A percentile compares a stretch with the other conserved stretches of the same genome.
Evolutionary conservation across 2,888 invertebrate species (phyloP).

Genomic region (Parascotia fuliginaria): DNA sequence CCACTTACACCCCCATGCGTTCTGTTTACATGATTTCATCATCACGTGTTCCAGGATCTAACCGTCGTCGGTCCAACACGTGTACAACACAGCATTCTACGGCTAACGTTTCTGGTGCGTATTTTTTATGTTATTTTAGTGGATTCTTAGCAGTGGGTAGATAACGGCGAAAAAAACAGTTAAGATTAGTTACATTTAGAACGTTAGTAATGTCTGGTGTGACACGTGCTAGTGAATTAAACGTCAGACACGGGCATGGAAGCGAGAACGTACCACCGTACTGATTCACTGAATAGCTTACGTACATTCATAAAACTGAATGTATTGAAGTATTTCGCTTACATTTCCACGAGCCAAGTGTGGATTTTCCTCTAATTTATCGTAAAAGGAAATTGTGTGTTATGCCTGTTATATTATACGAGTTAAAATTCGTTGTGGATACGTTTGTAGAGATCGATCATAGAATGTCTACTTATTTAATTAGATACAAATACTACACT

Average conservation of each 20-base stretch:
- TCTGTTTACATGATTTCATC: conserved; percentile 40
- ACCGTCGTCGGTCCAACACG: too few relatives aligned
- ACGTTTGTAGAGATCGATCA: not conserved
- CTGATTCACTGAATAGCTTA: conserved; percentile 3
- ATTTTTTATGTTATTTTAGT: conserved; percentile 41
- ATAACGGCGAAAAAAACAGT: conserved; percentile 14
- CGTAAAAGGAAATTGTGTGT: conserved; percentile 5
- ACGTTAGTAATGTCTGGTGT: conserved; percentile 11
- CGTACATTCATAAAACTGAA: conserved; percentile 11
- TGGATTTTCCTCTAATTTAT: not conserved
- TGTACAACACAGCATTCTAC: too few relatives aligned
- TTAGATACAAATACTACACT: too few relatives aligned
- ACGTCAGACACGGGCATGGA: not conserved
- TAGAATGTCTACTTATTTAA: not conserved
- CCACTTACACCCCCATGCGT: conserved; percentile 32
- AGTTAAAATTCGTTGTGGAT: too few relatives aligned
- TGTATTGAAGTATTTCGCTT: not conserved
- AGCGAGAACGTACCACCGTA: conserved; percentile 20
- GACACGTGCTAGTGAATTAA: conserved; percentile 32
- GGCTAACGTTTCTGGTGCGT: conserved; percentile 28
- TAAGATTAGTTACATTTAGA: not conserved
- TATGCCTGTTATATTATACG: conserved; percentile 1
- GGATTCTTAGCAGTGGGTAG: conserved; percentile 39
- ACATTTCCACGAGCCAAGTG: conserved; percentile 4
- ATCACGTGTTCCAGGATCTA: conserved; percentile 24